Evolutionary conservation across 2,797 vertebrate genomes (phyloP).

Genomic region (Sebastolobus altivelis): DNA sequence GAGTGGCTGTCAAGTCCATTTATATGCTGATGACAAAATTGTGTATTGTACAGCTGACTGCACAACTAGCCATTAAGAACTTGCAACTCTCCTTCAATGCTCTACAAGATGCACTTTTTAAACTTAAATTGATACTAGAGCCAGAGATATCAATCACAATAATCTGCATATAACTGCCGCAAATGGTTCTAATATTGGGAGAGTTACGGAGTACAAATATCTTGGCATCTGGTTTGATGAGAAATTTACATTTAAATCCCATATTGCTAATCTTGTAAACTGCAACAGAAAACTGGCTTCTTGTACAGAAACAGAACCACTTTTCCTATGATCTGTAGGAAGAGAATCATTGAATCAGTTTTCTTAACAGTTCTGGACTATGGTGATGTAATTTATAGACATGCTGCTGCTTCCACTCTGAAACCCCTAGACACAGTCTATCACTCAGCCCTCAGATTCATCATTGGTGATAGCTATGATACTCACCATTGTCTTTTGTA

Average conservation of each 20-base stretch:
- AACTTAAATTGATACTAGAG: no score
- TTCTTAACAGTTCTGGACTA: background rate
- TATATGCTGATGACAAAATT: background rate
- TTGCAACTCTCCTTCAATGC: background rate
- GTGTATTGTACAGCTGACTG: background rate
- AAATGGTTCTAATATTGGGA: background rate
- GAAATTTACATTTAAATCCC: background rate
- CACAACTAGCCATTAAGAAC: no score
- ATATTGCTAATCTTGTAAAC: background rate
- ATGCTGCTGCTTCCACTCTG: background rate
- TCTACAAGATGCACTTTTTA: no score
- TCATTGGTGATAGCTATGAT: no score
- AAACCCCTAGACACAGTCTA: no score
- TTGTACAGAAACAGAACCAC: background rate
- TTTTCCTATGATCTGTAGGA: background rate
- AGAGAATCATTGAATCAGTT: background rate
- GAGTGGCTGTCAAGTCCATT: background rate
- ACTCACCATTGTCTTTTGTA: no score
- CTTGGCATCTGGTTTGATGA: background rate
- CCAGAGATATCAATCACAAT: background rate
- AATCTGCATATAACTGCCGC: background rate
- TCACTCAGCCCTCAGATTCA: no score
- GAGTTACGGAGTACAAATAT: background rate
- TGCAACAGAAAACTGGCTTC: background rate
- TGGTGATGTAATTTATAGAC: background rate